Base-by-base conservation (phyloP, 2,888 invertebrate genomes). In the Lordiphosa andalusiaca region DNA sequence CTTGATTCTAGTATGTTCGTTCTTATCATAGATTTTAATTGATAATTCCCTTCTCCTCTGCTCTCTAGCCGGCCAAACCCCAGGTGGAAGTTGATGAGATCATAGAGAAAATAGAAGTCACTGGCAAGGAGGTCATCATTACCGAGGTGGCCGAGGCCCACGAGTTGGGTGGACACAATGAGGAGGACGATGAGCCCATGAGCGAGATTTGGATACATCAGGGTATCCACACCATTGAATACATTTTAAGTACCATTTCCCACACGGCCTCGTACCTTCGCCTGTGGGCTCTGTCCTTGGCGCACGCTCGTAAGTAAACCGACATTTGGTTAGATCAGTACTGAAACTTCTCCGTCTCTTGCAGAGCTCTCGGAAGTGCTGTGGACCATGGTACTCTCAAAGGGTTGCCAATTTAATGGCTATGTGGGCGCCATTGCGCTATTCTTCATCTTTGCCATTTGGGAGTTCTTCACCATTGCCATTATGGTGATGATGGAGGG, bases 401-500 rank as follows among this genome's bases (percentile, higher is more conserved):
- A 92, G 87, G 96, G 95, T 4, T 91, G 99, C 54, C 91, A 91
- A 62, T 91, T 73, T 25, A 92, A 82, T 90, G 80, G 85, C 4
- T 95, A 94, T 91, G 87, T 91, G 37, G 96, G 95, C 44, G 94
- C 94, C 39, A 91, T 96, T 60, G 91, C 94, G 62, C 90, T 98
- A 42, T 97, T 95, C 91, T 90, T 94, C 23, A 93, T 97, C 46
- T 99, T 99, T 91, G 94, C 93, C 67, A 93, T 95, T 86, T 99
- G 99, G 97, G 95, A 95, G 53, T 92, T 93, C 53, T 93, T 99
- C 70, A 99, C 99, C 0, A 91, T 99, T 47, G 95, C 96, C 80
- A 98, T 99, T 89, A 93, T 99, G 71, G 96, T 99, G 67, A 93
- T 99, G 88, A 99, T 99, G 99, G 99, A 99, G 91, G 99, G 99